A percentile compares a stretch with the other conserved stretches of the same genome.
Evolutionary conservation across 2,797 vertebrate genomes (phyloP).

Genomic region (Myotis findleyi): DNA sequence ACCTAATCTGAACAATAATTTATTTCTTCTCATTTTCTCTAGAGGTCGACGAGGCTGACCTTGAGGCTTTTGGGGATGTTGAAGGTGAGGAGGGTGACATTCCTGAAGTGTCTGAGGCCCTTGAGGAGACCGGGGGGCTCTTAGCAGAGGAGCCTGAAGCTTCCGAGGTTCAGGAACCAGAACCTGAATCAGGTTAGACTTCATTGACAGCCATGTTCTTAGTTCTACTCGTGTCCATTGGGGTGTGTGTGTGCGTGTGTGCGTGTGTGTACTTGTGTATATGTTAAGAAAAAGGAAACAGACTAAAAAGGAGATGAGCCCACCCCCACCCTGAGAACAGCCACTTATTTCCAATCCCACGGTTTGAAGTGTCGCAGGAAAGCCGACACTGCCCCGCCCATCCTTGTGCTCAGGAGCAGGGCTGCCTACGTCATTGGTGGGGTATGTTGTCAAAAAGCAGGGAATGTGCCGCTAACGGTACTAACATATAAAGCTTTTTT

Average conservation of each 20-base stretch:
- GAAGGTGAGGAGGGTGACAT: constrained; percentile 54
- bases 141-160: not conserved
- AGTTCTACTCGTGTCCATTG: not conserved
- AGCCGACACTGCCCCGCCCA: not conserved
- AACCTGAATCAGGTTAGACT: constrained; percentile 64
- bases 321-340: not conserved
- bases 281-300: not conserved
- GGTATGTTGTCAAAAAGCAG: not conserved
- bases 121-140: not conserved
- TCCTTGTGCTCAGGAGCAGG: not conserved
- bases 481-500: not conserved
- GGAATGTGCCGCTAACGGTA: not conserved
- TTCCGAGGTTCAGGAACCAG: not conserved
- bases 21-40: not conserved
- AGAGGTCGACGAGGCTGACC: constrained; percentile 24
- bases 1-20: not conserved
- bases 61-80: constrained; percentile 39
- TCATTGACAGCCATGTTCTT: not conserved
- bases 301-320: not conserved
- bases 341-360: not conserved
- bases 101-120: not conserved
- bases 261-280: not conserved
- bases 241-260: not conserved
- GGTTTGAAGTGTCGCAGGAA: not conserved
- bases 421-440: not conserved